Base-by-base conservation (phyloP, 1,140 invertebrate genomes). In the Sarcophaga peregrina region DNA sequence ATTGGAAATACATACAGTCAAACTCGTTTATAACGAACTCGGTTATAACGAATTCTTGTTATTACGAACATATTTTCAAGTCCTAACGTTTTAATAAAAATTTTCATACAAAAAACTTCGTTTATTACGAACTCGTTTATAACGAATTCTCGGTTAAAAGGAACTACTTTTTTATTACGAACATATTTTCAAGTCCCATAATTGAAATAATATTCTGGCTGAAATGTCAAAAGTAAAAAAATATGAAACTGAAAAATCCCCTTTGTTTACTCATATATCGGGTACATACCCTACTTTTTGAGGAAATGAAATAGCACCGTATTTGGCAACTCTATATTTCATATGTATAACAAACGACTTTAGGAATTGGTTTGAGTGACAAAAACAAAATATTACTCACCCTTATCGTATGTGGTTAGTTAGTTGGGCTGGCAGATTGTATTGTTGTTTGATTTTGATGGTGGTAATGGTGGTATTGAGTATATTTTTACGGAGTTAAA, bases 371-470 rank as follows among this genome's bases (percentile, higher is more conserved):
- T 58, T 58, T 58, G 54, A 58, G 54, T 58, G 54, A 58, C 54
- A 58, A 58, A n/a, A 58, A 58, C 17, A 20, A 62, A 62, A 62
- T 62, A 68, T 68, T 68, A 68, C 62, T 68, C 62, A 68, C 62
- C 62, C 62, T 68, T 68, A 68, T 68, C 62, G 62, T 20, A 68
- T 68, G 62, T 10, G 62, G 62, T 25, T 20, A 25, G 7, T 68
- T 68, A n/a, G 17, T 68, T 37, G 25, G 25, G 4, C 25, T 37
- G 25, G 25, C 25, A 37, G 25, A 37, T 37, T 37, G 25, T 37
- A 37, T 37, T 4, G 25, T 20, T 58, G 54, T 58, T 58, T n/a
- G 1, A 25, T 68, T 25, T 25, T 68, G 50, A 20, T 68, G 54
- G 25, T 37, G 25, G 25, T 37, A 37, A 37, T 37, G 4, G 25